These are phyloP conservation scores for Chesias legatella DNA, from an alignment of 2,888 invertebrate species.

Conservation along the genomic window DNA sequence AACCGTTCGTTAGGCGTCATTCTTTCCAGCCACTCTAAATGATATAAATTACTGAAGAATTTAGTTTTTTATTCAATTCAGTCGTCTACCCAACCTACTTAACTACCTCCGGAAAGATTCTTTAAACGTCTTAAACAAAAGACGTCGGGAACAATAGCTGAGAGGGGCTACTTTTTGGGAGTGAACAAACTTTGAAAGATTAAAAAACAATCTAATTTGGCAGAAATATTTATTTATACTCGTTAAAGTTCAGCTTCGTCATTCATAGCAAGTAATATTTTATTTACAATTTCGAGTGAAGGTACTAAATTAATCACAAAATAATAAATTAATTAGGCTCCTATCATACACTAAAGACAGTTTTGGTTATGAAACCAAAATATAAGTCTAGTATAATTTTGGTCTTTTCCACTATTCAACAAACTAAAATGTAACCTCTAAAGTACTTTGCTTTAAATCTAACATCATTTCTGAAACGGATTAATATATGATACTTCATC, in stretches of 20 bases:
- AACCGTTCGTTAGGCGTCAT: slow-evolving; percentile 53
- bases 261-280: slow-evolving; percentile 69
- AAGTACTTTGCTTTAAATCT: slow-evolving; percentile 58
- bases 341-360: slow-evolving; percentile 61
- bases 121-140: slow-evolving; percentile 36
- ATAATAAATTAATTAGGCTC: slow-evolving; percentile 68
- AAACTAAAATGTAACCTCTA: slow-evolving; percentile 46
- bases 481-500: slow-evolving; percentile 45
- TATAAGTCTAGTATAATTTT: slow-evolving; percentile 53
- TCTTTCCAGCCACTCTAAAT: slow-evolving; percentile 41
- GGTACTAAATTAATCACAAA: slow-evolving; percentile 72
- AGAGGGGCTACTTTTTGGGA: slow-evolving; percentile 30
- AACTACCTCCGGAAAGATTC: slow-evolving; percentile 25
- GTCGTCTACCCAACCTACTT: slow-evolving; percentile 18
- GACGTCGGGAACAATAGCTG: slow-evolving; percentile 37
- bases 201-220: slow-evolving; percentile 67
- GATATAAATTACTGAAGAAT: slow-evolving; percentile 47
- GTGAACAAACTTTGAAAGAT: slow-evolving; percentile 33
- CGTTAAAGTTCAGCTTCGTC: slow-evolving; percentile 74
- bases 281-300: slow-evolving; percentile 75
- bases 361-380: slow-evolving; percentile 69
- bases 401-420: slow-evolving; percentile 52
- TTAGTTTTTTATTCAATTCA: slow-evolving; percentile 39
- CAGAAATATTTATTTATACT: slow-evolving; percentile 80
- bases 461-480: slow-evolving; percentile 59